Conservation (phyloP, 2,888 invertebrate genomes). For the Polymixis lichenea region DNA sequence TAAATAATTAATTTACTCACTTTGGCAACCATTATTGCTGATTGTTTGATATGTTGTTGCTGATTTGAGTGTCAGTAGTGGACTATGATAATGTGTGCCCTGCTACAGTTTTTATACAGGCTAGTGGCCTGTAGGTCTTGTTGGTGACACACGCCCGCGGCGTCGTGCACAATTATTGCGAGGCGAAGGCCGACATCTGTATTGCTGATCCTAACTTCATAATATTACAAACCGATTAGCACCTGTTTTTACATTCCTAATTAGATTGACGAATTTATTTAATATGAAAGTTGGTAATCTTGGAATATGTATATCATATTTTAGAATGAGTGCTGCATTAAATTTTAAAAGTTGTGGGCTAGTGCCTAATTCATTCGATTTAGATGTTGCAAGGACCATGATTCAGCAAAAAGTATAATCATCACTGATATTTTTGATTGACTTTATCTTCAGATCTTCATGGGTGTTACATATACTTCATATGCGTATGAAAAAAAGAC, state of each 20-base stretch:
- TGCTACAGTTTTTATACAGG: constrained; percentile 81
- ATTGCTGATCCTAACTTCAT: constrained; percentile 24
- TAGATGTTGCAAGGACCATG: constrained; percentile 4
- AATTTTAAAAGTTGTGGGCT: not conserved
- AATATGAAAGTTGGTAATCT: constrained; percentile 12
- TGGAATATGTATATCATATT: not conserved
- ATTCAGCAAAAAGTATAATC: not conserved
- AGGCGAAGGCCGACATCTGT: constrained; percentile 56
- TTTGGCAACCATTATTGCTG: constrained; percentile 81
- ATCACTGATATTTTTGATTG: constrained; percentile 2
- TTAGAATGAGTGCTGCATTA: constrained; percentile 2
- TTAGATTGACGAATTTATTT: constrained; percentile 9
- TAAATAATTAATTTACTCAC: constrained; percentile 62
- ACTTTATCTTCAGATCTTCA: constrained; percentile 2
- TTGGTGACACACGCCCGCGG: constrained; percentile 53
- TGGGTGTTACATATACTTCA: not conserved
- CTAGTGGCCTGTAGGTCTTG: constrained; percentile 37
- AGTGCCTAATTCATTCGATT: not conserved
- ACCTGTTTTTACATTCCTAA: constrained; percentile 32
- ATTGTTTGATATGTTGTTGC: constrained; percentile 68
- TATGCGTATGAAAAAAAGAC: not conserved
- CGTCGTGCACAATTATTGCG: constrained; percentile 49
- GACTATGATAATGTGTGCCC: constrained; percentile 76
- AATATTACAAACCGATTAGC: constrained; percentile 30
- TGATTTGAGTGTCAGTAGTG: constrained; percentile 73